These are phyloP conservation scores for Calliopsis andreniformis DNA, from an alignment of 1,140 invertebrate genomes.

Conservation along the genomic window DNA sequence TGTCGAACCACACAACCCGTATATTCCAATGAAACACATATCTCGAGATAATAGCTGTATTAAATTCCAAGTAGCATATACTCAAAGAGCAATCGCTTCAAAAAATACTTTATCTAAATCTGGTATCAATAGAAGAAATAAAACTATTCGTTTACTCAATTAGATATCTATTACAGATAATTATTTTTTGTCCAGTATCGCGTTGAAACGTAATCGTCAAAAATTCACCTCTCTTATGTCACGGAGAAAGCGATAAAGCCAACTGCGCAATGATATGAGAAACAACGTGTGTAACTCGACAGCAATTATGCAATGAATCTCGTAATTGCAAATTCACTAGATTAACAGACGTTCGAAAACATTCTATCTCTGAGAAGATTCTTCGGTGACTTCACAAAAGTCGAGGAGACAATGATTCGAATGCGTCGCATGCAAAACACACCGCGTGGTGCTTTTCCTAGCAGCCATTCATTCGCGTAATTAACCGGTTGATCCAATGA, in stretches of 20 bases:
- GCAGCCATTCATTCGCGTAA: not conserved
- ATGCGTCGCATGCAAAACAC: not conserved
- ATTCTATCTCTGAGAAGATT: not conserved
- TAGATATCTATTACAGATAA: too few relatives aligned
- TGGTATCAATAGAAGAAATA: too few relatives aligned
- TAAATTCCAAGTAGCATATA: too few relatives aligned
- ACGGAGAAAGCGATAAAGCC: conserved; percentile 7
- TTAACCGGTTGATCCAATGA: not conserved
- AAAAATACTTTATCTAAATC: too few relatives aligned
- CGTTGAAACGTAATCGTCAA: too few relatives aligned
- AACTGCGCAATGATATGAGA: not conserved
- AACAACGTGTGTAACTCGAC: not conserved
- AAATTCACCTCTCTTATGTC: not conserved
- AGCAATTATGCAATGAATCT: not conserved
- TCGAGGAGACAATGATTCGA: not conserved
- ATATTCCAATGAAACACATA: too few relatives aligned
- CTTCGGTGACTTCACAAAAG: not conserved
- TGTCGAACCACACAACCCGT: too few relatives aligned
- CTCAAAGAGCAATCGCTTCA: not conserved
- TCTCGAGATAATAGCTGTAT: too few relatives aligned
- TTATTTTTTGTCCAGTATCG: too few relatives aligned
- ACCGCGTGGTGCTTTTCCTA: not conserved
- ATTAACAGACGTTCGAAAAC: not conserved
- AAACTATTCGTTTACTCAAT: too few relatives aligned
- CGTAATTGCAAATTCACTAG: not conserved